Conservation (phyloP, 2,113 vertebrate species). For the Stegastes partitus region DNA sequence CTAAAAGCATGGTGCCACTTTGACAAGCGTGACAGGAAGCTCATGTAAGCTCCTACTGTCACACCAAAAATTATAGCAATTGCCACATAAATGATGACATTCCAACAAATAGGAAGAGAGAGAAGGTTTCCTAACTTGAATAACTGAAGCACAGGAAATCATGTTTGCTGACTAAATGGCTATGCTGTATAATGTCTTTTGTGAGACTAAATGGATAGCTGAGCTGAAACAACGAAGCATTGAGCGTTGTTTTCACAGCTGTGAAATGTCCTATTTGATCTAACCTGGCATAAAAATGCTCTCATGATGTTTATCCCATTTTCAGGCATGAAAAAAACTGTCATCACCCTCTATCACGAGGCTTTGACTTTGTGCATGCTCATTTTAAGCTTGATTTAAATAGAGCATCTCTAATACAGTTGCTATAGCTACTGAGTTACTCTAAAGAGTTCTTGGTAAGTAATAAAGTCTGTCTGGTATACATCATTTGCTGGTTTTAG, state of each 20-base stretch:
- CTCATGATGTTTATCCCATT: constrained; percentile 9
- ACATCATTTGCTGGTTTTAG: too few species aligned
- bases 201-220: constrained; percentile 2
- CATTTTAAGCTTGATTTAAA: not conserved
- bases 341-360: constrained; percentile 22
- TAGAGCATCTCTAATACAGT: too few species aligned
- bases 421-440: too few species aligned
- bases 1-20: too few species aligned
- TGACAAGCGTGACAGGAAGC: too few species aligned
- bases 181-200: constrained; percentile 1
- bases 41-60: too few species aligned
- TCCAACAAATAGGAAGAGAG: too few species aligned
- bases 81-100: too few species aligned
- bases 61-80: too few species aligned
- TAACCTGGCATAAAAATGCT: constrained; percentile 24
- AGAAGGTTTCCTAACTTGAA: too few species aligned
- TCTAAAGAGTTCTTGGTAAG: too few species aligned
- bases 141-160: not conserved
- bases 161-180: not conserved
- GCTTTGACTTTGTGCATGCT: not conserved
- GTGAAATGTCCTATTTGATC: constrained; percentile 3
- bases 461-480: too few species aligned
- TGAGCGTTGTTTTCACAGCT: constrained; percentile 19
- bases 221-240: constrained; percentile 27
- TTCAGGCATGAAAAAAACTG: constrained; percentile 12